Evolutionary conservation across 2,888 invertebrate species (phyloP).

Genomic region (Linnaemya vulpina): DNA sequence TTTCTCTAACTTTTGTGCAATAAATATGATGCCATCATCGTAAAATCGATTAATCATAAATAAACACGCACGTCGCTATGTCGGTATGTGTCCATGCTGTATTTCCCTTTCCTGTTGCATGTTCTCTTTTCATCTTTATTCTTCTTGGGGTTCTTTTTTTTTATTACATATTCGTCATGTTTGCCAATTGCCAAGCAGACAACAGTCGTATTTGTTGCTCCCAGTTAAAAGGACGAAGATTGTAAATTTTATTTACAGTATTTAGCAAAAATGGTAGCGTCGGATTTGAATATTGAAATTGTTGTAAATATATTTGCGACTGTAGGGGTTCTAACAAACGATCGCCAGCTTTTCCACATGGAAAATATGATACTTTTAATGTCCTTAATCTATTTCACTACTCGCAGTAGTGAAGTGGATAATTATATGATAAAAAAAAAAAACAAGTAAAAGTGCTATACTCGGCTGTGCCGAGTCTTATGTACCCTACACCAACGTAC

Average conservation of each 20-base stretch:
- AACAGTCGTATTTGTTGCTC: slow-evolving; percentile 42
- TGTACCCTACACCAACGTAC: too few species aligned
- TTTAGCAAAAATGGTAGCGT: background rate
- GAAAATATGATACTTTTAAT: too few species aligned
- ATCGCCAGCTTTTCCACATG: too few species aligned
- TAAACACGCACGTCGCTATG: slow-evolving; percentile 73
- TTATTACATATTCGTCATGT: slow-evolving; percentile 53
- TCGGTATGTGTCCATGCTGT: slow-evolving; percentile 35
- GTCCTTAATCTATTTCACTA: too few species aligned
- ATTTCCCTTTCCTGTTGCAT: slow-evolving; percentile 53
- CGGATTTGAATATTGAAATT: background rate
- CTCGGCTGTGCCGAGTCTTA: too few species aligned
- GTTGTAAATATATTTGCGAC: too few species aligned
- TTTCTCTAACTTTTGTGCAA: slow-evolving; percentile 52
- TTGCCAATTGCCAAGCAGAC: slow-evolving; percentile 62
- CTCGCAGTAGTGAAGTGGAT: too few species aligned
- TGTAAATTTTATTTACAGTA: slow-evolving; percentile 9
- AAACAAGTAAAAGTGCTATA: too few species aligned
- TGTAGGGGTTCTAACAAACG: too few species aligned
- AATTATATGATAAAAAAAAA: too few species aligned
- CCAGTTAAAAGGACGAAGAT: background rate
- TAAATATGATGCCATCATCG: slow-evolving; percentile 70
- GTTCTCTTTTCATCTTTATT: background rate
- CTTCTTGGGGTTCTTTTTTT: background rate
- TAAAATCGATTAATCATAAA: slow-evolving; percentile 79